Evolutionary conservation across 2,888 invertebrate species (phyloP), one percentile per base, ranked within the genome.

Genomic region (Anoplius nigerrimus): DNA sequence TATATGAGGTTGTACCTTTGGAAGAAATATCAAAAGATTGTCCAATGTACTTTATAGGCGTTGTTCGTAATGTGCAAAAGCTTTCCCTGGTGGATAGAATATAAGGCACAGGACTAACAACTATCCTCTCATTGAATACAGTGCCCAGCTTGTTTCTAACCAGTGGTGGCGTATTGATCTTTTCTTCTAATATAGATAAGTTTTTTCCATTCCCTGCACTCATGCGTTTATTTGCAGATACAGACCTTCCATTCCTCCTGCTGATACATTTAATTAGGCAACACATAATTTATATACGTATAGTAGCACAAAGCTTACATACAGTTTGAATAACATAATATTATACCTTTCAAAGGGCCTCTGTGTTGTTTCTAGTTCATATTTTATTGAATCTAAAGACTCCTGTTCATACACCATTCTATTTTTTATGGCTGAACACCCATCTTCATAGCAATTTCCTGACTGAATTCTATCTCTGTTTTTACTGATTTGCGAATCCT

Each of bases 81-180:
- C 88, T 88, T 77, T 88, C 86, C 45, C 82, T 81, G 1, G 86
- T 86, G 4, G 85, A 84, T 21, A 85, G 75, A 20, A 83, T 75
- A 70, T 84, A 88, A 58, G 88, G 88, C 58, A 87, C 87, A 42
- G 88, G 87, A 62, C 87, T 88, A 24, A 88, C 88, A 8, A 88
- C 83, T 63, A 88, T 83, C 66, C 82, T 87, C 66, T 88, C 86
- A 42, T 86, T 87, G 64, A 88, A 88, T 58, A 88, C 76, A 22
- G 83, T 88, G 5, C 88, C 88, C 16, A 84, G 81, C 66, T 84
- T 88, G 66, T 87, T 87, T 75, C 88, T 85, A 55, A 80, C 67
- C 20, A 76, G 71, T 27, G 80, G 78, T 3, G 75, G 73, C n/a
- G 71, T 76, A 20, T 64, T 58, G 13, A 77, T 43, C 48, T 63